Evolutionary conservation across 2,888 invertebrate species (phyloP), one percentile per base, ranked within the genome.

Genomic region (Brachyptera putata): DNA sequence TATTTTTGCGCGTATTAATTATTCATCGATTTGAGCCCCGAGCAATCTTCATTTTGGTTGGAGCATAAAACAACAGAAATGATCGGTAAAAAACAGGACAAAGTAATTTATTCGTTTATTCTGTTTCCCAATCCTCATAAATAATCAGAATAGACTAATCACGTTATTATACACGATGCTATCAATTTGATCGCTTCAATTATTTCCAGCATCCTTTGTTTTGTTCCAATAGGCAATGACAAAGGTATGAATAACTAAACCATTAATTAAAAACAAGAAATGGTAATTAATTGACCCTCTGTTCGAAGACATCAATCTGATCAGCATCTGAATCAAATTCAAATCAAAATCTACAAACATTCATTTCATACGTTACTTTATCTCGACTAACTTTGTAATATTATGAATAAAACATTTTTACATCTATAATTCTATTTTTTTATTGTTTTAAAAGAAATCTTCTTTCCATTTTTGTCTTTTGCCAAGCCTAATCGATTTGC

Each of bases 331-430:
- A 3, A 3, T 5, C 13, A 13, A 37, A 37, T 16, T 5, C 39
- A 37, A 37, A 37, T 37, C 39, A n/a, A n/a, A n/a, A n/a, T n/a
- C n/a, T n/a, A n/a, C n/a, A n/a, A n/a, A n/a, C n/a, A n/a, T n/a
- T n/a, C n/a, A n/a, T n/a, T n/a, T n/a, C n/a, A n/a, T n/a, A n/a
- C n/a, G n/a, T n/a, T n/a, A n/a, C n/a, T n/a, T n/a, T n/a, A n/a
- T n/a, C 16, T 11, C 49, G 11, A 26, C 18, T 26, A 26, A 50
- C 11, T 22, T 50, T 50, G 25, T 50, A 16, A 25, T 30, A 11
- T 26, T 16, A 50, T 50, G 26, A 50, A 50, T 50, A 26, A 50
- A 50, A 50, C 49, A 50, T 50, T 50, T 50, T 25, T 50, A 26
- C 24, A 21, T 13, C 49, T n/a, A 30, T 48, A 16, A 2, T 13